These are phyloP conservation scores for Syngnathus scovelli DNA, from an alignment of 2,113 vertebrate species.

Conservation along the genomic window DNA sequence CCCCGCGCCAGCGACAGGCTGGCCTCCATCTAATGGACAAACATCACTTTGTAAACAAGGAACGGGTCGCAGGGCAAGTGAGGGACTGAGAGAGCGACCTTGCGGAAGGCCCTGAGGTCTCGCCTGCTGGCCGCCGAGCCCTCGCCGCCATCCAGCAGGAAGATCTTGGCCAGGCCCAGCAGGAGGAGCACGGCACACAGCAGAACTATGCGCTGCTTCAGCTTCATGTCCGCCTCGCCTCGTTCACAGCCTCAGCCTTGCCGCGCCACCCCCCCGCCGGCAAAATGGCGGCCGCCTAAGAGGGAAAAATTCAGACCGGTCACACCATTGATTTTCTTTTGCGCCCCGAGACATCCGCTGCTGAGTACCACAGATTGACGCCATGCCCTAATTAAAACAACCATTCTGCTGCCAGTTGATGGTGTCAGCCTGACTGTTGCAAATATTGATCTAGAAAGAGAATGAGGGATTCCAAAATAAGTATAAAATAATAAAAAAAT, in stretches of 20 bases:
- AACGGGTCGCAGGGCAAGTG: background rate
- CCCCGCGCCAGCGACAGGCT: slow-evolving; percentile 79
- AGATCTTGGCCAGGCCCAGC: slow-evolving; percentile 96
- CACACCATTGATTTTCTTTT: background rate
- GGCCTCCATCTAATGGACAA: slow-evolving; percentile 75
- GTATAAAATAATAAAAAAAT: too few species aligned
- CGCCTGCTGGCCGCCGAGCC: slow-evolving; percentile 87
- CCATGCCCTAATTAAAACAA: background rate
- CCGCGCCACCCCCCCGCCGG: slow-evolving; percentile 48
- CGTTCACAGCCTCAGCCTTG: slow-evolving; percentile 52
- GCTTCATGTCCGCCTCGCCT: slow-evolving; percentile 81
- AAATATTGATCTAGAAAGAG: background rate
- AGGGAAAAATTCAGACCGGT: background rate
- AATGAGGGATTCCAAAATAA: too few species aligned
- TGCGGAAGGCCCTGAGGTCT: slow-evolving; percentile 90
- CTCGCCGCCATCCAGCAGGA: slow-evolving; percentile 93
- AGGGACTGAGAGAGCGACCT: slow-evolving; percentile 24
- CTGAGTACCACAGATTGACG: background rate
- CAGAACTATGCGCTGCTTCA: slow-evolving; percentile 94
- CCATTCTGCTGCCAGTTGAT: background rate
- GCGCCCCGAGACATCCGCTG: background rate
- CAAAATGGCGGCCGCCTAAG: slow-evolving; percentile 4
- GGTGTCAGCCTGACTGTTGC: background rate
- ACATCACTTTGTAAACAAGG: background rate
- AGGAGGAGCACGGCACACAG: slow-evolving; percentile 90